Percentiles rank a stretch among this genome's conserved stretches.
Evolutionary conservation across 2,888 invertebrate genomes (phyloP).

Genomic region (Macropis europaea): DNA sequence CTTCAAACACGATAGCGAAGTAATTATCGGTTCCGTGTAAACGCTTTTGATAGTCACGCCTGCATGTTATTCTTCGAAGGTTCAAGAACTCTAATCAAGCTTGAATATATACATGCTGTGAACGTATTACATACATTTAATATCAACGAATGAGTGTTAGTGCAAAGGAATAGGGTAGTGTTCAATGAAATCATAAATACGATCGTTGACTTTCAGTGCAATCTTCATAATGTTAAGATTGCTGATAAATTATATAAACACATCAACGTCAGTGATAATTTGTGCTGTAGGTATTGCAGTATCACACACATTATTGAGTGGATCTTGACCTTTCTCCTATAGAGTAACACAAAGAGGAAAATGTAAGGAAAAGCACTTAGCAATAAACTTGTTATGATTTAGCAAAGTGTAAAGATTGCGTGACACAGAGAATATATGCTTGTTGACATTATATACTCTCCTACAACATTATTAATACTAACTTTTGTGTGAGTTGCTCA

Average conservation of each 20-base stretch:
- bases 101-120: no score
- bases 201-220: slow-evolving; percentile 17
- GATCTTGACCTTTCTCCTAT: slow-evolving; percentile 28
- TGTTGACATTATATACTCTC: not conserved
- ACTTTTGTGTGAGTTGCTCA: slow-evolving; percentile 85
- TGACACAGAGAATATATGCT: not conserved
- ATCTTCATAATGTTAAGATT: slow-evolving; percentile 16
- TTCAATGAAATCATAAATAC: slow-evolving; percentile 15
- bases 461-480: slow-evolving; percentile 41
- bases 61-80: no score
- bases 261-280: slow-evolving; percentile 49
- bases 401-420: not conserved
- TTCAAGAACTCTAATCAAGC: no score
- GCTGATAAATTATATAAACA: slow-evolving; percentile 31
- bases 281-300: slow-evolving; percentile 1
- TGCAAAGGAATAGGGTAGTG: not conserved
- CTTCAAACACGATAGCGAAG: not conserved
- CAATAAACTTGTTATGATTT: not conserved
- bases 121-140: not conserved
- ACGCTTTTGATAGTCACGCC: no score
- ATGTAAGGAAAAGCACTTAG: not conserved
- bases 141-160: slow-evolving; percentile 2
- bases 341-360: not conserved
- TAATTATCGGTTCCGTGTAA: no score
- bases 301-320: slow-evolving; percentile 7